A percentile compares a stretch with the other conserved stretches of the same genome.
Conservation (phyloP, 2,113 vertebrate species). For the Podarcis cretensis region DNA sequence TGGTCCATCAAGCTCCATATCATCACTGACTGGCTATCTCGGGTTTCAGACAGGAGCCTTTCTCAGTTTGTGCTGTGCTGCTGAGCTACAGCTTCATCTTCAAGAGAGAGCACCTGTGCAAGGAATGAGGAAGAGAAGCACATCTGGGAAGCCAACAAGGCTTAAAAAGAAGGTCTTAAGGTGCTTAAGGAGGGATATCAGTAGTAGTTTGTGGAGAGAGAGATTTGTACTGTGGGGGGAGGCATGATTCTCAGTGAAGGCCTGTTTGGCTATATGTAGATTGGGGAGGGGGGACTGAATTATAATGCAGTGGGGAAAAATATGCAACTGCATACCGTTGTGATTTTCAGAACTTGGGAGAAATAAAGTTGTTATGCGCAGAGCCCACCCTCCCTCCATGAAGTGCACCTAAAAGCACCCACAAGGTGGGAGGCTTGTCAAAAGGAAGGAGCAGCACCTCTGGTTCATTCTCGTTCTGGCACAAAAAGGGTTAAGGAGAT, state of each 20-base stretch:
- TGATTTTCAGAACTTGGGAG: background rate
- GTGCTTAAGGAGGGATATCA: background rate
- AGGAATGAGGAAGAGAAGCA: background rate
- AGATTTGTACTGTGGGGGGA: no score
- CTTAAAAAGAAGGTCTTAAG: no score
- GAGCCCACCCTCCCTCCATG: background rate
- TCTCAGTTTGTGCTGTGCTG: background rate
- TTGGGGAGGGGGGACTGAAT: background rate
- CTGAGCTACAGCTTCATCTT: background rate
- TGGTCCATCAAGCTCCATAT: background rate
- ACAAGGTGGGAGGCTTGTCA: background rate
- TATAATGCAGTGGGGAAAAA: background rate
- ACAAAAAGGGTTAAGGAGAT: constrained; percentile 75
- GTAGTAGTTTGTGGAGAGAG: background rate
- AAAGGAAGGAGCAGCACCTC: background rate
- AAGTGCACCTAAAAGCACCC: background rate
- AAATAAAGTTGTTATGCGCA: background rate
- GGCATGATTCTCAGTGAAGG: no score
- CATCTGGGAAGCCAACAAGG: background rate
- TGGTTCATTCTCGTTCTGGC: constrained; percentile 47
- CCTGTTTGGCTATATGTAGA: no score
- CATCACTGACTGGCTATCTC: background rate
- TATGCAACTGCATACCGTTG: background rate
- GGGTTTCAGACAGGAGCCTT: background rate
- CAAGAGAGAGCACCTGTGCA: no score